Conservation (phyloP, 2,113 vertebrate genomes). For the Psettodes erumei region DNA sequence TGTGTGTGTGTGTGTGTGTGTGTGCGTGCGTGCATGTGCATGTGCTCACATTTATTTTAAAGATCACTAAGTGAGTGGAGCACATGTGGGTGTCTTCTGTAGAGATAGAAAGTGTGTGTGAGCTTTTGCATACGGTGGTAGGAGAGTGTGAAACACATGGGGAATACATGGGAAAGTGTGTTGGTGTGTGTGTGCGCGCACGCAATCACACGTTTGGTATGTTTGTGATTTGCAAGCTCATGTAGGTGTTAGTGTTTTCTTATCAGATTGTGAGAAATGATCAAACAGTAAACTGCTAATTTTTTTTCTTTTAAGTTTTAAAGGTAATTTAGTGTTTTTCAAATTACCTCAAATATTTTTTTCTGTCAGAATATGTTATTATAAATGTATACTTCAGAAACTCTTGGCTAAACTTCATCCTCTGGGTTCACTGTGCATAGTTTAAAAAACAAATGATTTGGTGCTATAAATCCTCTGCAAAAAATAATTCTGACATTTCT, state of each 20-base stretch:
- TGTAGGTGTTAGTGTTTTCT: constrained; percentile 40
- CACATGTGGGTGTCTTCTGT: constrained; percentile 63
- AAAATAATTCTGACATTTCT: constrained; percentile 5
- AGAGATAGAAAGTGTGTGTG: constrained; percentile 43
- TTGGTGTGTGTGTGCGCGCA: background rate
- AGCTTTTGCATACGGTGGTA: constrained; percentile 47
- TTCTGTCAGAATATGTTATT: background rate
- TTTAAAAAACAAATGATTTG: constrained; percentile 11
- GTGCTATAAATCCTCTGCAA: background rate
- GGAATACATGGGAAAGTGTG: constrained; percentile 36
- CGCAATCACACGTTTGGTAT: constrained; percentile 25
- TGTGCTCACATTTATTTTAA: constrained; percentile 39
- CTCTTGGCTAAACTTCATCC: background rate
- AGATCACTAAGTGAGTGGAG: constrained; percentile 26
- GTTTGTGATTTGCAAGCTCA: constrained; percentile 37
- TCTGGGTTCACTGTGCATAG: background rate
- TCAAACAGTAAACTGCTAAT: background rate
- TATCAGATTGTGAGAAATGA: constrained; percentile 31
- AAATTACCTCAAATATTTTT: constrained; percentile 19
- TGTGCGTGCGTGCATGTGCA: constrained; percentile 38
- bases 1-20: constrained; percentile 34
- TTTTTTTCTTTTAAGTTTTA: background rate
- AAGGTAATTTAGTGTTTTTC: background rate
- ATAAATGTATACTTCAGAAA: background rate
- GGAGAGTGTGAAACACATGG: constrained; percentile 54